Percentiles rank a stretch among this genome's conserved stretches.
phyloP scores from a whole-genome alignment of 2,888 invertebrate genomes.

The Drosophila kanekoi region DNA sequence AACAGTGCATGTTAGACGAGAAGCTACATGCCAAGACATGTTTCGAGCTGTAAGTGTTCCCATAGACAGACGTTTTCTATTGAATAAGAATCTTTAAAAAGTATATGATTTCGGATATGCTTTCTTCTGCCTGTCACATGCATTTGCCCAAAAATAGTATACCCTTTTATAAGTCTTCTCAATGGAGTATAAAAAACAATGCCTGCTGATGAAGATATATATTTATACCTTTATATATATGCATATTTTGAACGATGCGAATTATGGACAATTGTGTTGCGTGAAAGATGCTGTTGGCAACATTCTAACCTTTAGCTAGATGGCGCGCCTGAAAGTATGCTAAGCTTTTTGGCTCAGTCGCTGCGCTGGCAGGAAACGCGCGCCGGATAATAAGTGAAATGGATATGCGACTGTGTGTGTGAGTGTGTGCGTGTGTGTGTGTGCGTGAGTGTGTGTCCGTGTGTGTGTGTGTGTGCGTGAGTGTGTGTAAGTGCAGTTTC shows the following conservation, averaged over 20 bases:
- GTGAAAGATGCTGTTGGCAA: constrained; percentile 8
- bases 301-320: constrained; percentile 48
- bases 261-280: constrained; percentile 56
- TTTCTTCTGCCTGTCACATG: too few species aligned
- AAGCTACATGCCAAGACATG: too few species aligned
- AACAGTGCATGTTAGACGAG: too few species aligned
- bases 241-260: constrained; percentile 47
- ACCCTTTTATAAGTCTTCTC: too few species aligned
- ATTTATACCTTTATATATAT: neutral
- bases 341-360: constrained; percentile 34
- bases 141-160: too few species aligned
- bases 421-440: constrained; percentile 36
- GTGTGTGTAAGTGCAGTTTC: constrained; percentile 54
- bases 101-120: too few species aligned
- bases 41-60: too few species aligned
- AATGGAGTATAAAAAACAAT: neutral
- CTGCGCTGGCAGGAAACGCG: constrained; percentile 58
- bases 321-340: constrained; percentile 39
- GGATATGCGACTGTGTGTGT: constrained; percentile 55
- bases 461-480: constrained; percentile 1
- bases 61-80: too few species aligned
- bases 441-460: constrained; percentile 12
- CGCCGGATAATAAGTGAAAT: constrained; percentile 77
- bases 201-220: constrained; percentile 2
- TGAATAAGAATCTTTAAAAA: too few species aligned